phyloP scores from a whole-genome alignment of 2,888 invertebrate genomes.

The Clitarchus hookeri region DNA sequence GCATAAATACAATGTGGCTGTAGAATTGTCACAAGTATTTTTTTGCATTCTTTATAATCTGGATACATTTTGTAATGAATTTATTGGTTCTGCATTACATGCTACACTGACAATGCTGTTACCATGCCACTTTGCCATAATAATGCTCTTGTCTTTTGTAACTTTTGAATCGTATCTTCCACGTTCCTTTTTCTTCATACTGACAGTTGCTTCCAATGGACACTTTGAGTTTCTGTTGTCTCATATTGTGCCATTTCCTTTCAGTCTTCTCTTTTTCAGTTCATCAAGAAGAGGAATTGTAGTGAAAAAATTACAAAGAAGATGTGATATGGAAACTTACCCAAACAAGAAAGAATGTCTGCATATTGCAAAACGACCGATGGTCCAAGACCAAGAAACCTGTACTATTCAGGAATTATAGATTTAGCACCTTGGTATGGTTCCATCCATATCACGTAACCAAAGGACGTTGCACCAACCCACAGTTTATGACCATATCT shows the following conservation, averaged over 20 bases:
- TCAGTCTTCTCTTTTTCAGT: neutral
- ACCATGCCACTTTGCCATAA: neutral
- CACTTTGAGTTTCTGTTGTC: neutral
- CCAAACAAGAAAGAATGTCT: no score
- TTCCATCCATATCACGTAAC: no score
- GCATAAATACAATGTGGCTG: neutral
- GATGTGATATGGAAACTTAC: no score
- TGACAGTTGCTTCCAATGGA: neutral
- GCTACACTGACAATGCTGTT: neutral
- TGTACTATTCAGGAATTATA: no score
- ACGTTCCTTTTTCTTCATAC: neutral
- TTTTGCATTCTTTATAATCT: neutral
- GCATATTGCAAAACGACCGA: no score
- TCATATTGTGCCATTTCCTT: neutral
- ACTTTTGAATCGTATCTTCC: neutral
- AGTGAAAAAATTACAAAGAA: no score
- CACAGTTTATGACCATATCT: no score
- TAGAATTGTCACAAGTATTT: neutral
- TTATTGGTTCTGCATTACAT: neutral
- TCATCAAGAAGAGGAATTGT: neutral
- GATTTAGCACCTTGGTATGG: no score
- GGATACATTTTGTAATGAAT: neutral
- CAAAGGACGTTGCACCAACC: no score
- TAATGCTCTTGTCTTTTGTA: neutral
- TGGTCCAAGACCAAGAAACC: no score